A percentile compares a stretch with the other conserved stretches of the same genome.
These are phyloP conservation scores for Hydrochoerus hydrochaeris DNA, from an alignment of 2,113 vertebrate species.

Conservation along the genomic window DNA sequence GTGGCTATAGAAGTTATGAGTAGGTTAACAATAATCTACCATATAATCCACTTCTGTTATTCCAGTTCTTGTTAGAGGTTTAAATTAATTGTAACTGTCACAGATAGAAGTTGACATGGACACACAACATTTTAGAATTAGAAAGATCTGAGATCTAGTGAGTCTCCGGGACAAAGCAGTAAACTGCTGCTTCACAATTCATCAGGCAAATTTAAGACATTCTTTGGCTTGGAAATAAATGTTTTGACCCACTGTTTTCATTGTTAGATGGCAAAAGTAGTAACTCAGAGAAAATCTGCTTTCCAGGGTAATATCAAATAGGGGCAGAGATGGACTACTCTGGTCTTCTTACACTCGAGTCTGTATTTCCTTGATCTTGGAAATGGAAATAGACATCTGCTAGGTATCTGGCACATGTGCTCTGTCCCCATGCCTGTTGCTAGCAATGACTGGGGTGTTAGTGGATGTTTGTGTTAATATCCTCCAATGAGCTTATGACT, in stretches of 20 bases:
- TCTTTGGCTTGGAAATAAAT: slow-evolving; percentile 7
- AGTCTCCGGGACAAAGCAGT: neutral
- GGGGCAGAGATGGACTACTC: neutral
- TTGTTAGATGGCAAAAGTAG: slow-evolving; percentile 45
- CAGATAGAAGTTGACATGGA: neutral
- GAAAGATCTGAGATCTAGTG: neutral
- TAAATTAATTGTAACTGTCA: neutral
- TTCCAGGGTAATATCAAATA: neutral
- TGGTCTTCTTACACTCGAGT: neutral
- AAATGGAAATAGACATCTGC: neutral
- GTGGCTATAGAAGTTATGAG: neutral
- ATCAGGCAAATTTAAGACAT: neutral
- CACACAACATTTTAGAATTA: neutral
- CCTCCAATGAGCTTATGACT: neutral
- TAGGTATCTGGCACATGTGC: neutral
- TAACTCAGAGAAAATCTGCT: neutral
- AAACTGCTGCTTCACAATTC: neutral
- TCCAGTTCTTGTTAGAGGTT: neutral
- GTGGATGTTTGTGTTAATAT: neutral
- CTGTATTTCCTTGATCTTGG: neutral
- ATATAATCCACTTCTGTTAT: neutral
- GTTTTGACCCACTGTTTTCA: neutral
- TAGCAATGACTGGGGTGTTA: neutral
- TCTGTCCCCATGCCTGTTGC: neutral
- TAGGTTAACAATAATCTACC: neutral